Base-by-base conservation (phyloP, 2,797 vertebrate species). In the Poeciliopsis turneri region DNA sequence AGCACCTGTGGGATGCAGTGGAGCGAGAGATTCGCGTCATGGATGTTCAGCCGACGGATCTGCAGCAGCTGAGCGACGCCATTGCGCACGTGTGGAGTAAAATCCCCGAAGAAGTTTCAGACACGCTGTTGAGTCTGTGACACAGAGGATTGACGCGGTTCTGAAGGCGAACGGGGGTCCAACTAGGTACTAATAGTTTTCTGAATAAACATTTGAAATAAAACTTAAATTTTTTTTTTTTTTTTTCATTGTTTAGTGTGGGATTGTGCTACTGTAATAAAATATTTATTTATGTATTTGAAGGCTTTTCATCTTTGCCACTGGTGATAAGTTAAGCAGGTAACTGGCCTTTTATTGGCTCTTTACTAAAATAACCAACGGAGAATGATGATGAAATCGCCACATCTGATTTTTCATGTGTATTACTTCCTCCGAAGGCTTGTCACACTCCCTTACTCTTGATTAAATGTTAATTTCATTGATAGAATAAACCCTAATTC, bases 21-120 rank as follows among this genome's bases (percentile, higher is more conserved):
- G 59, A 91, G 85, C 8, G 12, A 72, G 80, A 89, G 79, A 90
- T 88, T 86, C 0, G 0, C 82, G 86, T 89, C 64, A 89, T 91
- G 61, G 82, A 86, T 82, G 83, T 90, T 83, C 78, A 88, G 86
- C 90, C 53, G 25, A 90, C 79, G 89, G 90, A 88, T 86, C 39
- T 87, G 83, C 74, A 77, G 70, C 73, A 81, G 68, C 72, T 79
- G 76, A 0, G 25, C 72, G 77, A 84, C 72, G 72, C 78, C 25
- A 7, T 80, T 61, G 51, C 75, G 71, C 80, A 73, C 72, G 81
- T 72, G 49, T 77, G 76, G 74, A 78, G 55, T 74, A 77, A 75
- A 72, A 46, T 53, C 16, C 41, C 75, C 16, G 46, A 84, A 69
- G 69, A 84, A 82, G 45, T 53, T 80, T 72, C 64, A 15, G 75